A percentile compares a stretch with the other conserved stretches of the same genome.
Conservation (phyloP, 2,113 vertebrate genomes). For the Phoenicopterus ruber region DNA sequence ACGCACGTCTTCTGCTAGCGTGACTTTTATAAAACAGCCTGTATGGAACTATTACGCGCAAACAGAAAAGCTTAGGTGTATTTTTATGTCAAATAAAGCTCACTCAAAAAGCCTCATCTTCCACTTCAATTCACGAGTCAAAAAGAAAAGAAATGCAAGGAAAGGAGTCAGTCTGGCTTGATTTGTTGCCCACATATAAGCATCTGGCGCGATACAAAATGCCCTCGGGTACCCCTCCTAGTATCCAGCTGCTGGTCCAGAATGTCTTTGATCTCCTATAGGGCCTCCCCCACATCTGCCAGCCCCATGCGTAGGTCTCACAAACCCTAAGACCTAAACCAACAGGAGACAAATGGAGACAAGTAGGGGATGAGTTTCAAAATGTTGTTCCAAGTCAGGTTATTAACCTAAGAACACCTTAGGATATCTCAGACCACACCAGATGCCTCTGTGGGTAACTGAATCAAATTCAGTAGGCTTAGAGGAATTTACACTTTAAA, state of each 20-base stretch:
- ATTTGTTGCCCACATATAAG: background rate
- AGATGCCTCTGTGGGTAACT: background rate
- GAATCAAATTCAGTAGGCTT: background rate
- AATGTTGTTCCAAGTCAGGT: background rate
- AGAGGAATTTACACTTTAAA: background rate
- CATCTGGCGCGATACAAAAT: background rate
- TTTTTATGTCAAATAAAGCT: background rate
- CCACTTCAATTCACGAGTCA: background rate
- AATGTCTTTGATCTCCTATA: conserved; percentile 15
- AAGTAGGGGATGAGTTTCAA: background rate
- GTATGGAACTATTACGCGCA: background rate
- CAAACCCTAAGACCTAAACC: background rate
- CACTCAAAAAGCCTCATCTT: background rate
- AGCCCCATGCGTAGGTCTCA: background rate
- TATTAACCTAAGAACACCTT: background rate
- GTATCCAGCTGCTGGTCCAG: conserved; percentile 15
- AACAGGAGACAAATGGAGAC: background rate
- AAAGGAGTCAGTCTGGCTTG: background rate
- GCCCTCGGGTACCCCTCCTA: background rate
- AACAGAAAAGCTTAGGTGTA: background rate
- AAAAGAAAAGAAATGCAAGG: background rate
- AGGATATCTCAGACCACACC: background rate
- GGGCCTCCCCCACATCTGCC: background rate
- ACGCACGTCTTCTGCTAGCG: background rate
- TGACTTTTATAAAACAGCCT: background rate